Evolutionary conservation across 2,113 vertebrate species (phyloP), one percentile per base, ranked within the genome.

Genomic region (Sorex araneus): DNA sequence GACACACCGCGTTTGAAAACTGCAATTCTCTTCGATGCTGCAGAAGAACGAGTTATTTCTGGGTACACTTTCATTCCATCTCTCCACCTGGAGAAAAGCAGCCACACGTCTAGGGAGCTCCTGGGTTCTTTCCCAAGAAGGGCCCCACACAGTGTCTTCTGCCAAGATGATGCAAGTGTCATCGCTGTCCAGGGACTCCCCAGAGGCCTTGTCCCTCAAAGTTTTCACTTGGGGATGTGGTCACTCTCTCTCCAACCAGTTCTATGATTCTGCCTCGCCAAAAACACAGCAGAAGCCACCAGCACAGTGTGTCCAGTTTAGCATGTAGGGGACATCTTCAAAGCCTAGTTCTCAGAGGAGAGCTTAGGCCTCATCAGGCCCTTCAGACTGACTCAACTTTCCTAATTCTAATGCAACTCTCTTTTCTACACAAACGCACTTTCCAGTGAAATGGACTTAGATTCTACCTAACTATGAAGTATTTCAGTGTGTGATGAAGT

Each of bases 21-120:
- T 67, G 32, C 1, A 71, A 67, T 45, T 92, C 77, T 84, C 50
- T 87, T 91, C 92, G 64, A 60, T 60, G 63, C 25, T 23, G 50
- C 28, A 92, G 27, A 40, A 66, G 12, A 75, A 30, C 64, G 66
- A 84, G 70, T 19, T 78, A 50, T 2, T 91, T 30, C 66, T 27
- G 12, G 18, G 30, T 74, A 85, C 28, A 57, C 5, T 71, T 83
- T 83, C 78, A 28, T 85, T 30, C 11, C 78, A 3, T 83, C 57
- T 23, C 28, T 19, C 30, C 43, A 77, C 23, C 21, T 76, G 86
- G 15, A 0, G 40, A 74, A 28, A 80, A 23, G 9, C 40, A 40
- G 40, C 40, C 40, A 40, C 40, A 40, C 40, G 40, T 40, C 40
- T 40, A 3, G 40, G 40, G 40, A 40, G 40, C 7, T 34, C n/a